Conservation (phyloP, 2,888 invertebrate species). For the Cabera pusaria region DNA sequence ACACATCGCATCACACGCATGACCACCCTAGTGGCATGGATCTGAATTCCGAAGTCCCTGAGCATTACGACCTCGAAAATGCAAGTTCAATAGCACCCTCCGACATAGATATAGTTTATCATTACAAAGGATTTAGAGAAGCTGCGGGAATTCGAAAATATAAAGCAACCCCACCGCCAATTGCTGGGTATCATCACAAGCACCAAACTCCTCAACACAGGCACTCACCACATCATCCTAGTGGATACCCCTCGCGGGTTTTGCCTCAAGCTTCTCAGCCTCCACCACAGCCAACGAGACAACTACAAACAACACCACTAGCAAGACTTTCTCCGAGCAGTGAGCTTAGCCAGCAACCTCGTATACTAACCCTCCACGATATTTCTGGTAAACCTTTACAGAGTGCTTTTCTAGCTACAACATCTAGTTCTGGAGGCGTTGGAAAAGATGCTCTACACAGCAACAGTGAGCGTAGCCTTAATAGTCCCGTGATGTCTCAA, state of each 20-base stretch:
- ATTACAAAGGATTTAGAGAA: slow-evolving; percentile 97
- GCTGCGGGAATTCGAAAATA: slow-evolving; percentile 92
- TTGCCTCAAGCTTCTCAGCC: slow-evolving; percentile 88
- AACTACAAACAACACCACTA: slow-evolving; percentile 95
- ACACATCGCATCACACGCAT: slow-evolving; percentile 87
- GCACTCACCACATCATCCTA: slow-evolving; percentile 90
- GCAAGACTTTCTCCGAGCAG: slow-evolving; percentile 96
- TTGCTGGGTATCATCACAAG: slow-evolving; percentile 90
- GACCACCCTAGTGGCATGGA: slow-evolving; percentile 90
- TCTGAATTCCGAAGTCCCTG: slow-evolving; percentile 91
- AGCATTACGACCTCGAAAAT: slow-evolving; percentile 98
- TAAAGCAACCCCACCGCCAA: slow-evolving; percentile 93
- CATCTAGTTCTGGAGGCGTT: slow-evolving; percentile 94
- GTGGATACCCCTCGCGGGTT: slow-evolving; percentile 89
- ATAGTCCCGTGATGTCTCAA: slow-evolving; percentile 96
- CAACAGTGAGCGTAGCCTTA: slow-evolving; percentile 95
- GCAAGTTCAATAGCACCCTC: slow-evolving; percentile 98
- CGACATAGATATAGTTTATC: slow-evolving; percentile 97
- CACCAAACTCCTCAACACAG: slow-evolving; percentile 89
- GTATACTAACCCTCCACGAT: slow-evolving; percentile 96
- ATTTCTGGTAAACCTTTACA: slow-evolving; percentile 96
- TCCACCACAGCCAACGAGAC: slow-evolving; percentile 84
- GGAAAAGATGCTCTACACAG: slow-evolving; percentile 95
- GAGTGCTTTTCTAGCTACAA: slow-evolving; percentile 93
- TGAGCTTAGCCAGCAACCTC: slow-evolving; percentile 95